These are phyloP conservation scores for Chlorodrepanis virens DNA, from an alignment of 2,113 vertebrate genomes.

Conservation along the genomic window DNA sequence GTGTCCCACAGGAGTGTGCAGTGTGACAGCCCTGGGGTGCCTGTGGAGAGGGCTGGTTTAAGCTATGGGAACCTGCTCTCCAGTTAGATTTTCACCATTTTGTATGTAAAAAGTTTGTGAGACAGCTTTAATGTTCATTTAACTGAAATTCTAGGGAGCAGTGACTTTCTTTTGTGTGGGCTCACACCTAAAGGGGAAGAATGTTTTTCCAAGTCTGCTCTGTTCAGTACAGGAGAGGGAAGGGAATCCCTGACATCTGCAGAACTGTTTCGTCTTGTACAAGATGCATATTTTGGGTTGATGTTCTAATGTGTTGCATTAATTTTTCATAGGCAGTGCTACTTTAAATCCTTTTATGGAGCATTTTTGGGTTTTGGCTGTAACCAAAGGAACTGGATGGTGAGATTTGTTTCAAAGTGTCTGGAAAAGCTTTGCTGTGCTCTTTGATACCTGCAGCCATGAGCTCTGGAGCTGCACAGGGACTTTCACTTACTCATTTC, in stretches of 20 bases:
- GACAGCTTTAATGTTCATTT: background rate
- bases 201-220: background rate
- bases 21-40: background rate
- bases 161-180: background rate
- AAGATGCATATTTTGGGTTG: background rate
- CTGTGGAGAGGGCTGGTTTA: background rate
- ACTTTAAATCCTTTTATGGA: background rate
- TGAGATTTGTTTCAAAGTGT: background rate
- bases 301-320: background rate
- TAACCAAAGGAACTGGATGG: background rate
- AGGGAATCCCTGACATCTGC: background rate
- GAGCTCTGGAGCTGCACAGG: background rate
- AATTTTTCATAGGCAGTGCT: background rate
- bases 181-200: background rate
- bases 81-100: background rate
- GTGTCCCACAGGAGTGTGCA: background rate
- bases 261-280: background rate
- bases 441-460: background rate
- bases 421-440: constrained; percentile 5
- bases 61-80: background rate
- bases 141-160: background rate
- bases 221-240: background rate
- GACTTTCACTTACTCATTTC: background rate
- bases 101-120: background rate
- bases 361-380: background rate